Percentiles rank a stretch among this genome's conserved stretches.
phyloP scores from a whole-genome alignment of 2,113 vertebrate species.

The Tamias sibiricus region DNA sequence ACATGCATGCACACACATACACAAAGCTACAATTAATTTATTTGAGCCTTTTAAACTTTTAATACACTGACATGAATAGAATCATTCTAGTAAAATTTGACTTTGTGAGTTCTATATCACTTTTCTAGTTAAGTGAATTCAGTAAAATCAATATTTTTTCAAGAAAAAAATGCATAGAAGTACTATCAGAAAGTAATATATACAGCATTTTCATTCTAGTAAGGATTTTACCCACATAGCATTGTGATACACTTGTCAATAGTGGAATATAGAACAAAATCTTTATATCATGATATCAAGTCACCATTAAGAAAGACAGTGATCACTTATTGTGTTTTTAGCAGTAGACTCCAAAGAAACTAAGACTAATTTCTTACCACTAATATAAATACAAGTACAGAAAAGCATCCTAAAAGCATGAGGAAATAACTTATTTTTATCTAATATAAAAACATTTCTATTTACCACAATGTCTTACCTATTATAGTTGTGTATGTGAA shows the following conservation, averaged over 20 bases:
- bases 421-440: slow-evolving; percentile 25
- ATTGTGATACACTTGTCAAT: not conserved
- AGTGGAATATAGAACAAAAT: not conserved
- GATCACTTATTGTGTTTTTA: slow-evolving; percentile 18
- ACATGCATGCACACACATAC: not conserved
- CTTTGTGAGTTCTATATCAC: not conserved
- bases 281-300: not conserved
- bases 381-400: not conserved
- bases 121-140: not conserved
- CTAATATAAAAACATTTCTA: not conserved
- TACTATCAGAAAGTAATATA: not conserved
- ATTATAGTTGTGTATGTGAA: not conserved
- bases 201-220: not conserved
- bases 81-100: not conserved
- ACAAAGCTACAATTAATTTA: not conserved
- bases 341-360: not conserved
- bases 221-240: not conserved
- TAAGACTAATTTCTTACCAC: not conserved
- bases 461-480: not conserved
- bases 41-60: slow-evolving; percentile 15
- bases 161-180: not conserved
- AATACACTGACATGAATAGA: not conserved
- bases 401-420: not conserved
- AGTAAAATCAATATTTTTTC: not conserved
- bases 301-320: not conserved